Evolutionary conservation across 2,888 invertebrate species (phyloP).

Genomic region (Chrysotoxum bicinctum): DNA sequence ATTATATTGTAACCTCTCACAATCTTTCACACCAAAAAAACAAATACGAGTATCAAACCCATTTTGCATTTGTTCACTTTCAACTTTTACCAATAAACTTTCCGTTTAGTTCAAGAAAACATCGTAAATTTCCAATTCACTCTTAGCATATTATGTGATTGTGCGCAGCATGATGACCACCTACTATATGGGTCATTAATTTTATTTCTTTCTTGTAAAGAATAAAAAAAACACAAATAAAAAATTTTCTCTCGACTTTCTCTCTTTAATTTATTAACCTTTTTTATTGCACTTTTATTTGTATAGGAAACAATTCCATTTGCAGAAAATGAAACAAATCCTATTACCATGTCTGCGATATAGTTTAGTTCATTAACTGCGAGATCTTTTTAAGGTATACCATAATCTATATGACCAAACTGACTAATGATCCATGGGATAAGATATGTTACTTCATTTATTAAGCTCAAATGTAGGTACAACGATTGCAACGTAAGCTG

Average conservation of each 20-base stretch:
- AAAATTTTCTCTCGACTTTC: constrained; percentile 52
- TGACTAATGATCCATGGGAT: constrained; percentile 9
- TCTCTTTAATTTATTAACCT: constrained; percentile 22
- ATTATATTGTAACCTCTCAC: neutral
- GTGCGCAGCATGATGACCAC: constrained; percentile 25
- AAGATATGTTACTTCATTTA: neutral
- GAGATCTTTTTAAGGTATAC: neutral
- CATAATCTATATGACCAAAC: neutral
- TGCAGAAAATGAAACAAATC: neutral
- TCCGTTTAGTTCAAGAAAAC: neutral
- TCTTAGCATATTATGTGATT: constrained; percentile 16
- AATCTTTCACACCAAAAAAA: neutral
- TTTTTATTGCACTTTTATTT: neutral
- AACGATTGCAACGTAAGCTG: neutral
- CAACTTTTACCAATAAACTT: constrained; percentile 41
- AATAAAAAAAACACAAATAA: neutral
- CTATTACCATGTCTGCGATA: neutral
- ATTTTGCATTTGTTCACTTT: neutral
- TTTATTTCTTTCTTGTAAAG: constrained; percentile 34
- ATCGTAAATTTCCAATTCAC: constrained; percentile 37
- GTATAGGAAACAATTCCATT: constrained; percentile 14
- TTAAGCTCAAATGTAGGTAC: constrained; percentile 10
- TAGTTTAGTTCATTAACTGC: constrained; percentile 20
- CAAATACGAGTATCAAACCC: no score
- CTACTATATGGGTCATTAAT: constrained; percentile 51